Conservation (phyloP, 64 coral and sea anemone genomes). For the Orbicella faveolata region DNA sequence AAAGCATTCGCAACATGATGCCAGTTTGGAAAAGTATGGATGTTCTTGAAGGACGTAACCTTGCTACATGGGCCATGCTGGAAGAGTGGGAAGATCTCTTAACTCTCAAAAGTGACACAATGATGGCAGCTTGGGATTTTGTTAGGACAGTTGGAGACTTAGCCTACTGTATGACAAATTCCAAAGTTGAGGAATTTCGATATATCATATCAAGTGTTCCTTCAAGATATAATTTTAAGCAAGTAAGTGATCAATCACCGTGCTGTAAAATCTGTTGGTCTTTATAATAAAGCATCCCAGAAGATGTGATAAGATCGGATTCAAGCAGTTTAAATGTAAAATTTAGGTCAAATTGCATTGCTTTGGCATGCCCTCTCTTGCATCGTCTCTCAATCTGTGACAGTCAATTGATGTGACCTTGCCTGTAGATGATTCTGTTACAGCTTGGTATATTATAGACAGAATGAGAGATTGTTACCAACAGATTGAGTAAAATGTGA, state of each 20-base stretch:
- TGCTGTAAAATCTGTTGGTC: too few relatives aligned
- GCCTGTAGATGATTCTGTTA: too few relatives aligned
- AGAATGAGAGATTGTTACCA: too few relatives aligned
- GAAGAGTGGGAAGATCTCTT: slow-evolving; percentile 31
- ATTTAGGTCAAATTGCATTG: too few relatives aligned
- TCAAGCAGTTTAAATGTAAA: too few relatives aligned
- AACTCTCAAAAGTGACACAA: neutral
- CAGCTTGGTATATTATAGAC: too few relatives aligned
- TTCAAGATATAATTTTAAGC: neutral
- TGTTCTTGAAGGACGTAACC: slow-evolving; percentile 28
- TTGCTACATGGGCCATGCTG: slow-evolving; percentile 49
- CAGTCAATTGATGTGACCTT: too few relatives aligned
- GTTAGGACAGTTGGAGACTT: neutral
- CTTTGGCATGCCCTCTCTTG: too few relatives aligned
- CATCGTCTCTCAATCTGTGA: too few relatives aligned
- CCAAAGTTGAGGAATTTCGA: neutral
- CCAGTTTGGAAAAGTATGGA: slow-evolving; percentile 32
- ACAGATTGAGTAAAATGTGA: too few relatives aligned
- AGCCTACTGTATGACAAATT: slow-evolving; percentile 36
- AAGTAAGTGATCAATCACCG: neutral
- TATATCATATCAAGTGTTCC: neutral
- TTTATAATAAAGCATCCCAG: too few relatives aligned
- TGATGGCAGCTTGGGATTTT: slow-evolving; percentile 25
- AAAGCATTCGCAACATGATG: slow-evolving; percentile 6
- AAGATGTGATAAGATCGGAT: too few relatives aligned